Conservation (phyloP, 2,888 invertebrate species). For the Cabera pusaria region DNA sequence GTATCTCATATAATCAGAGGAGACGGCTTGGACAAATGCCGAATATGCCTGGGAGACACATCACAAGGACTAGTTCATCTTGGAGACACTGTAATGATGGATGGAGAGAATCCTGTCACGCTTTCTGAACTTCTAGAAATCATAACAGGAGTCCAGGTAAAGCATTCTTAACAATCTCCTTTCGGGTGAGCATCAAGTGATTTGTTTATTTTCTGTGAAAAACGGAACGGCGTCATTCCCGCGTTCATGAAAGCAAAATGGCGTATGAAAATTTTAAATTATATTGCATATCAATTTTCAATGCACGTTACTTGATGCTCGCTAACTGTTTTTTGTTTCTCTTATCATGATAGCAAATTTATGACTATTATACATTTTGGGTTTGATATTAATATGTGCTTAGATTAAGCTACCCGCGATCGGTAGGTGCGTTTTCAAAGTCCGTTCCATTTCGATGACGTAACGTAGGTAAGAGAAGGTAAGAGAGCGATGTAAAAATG, state of each 20-base stretch:
- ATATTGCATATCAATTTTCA: too few relatives aligned
- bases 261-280: constrained; percentile 38
- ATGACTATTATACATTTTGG: too few relatives aligned
- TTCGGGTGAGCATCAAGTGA: constrained; percentile 39
- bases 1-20: constrained; percentile 74
- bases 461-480: too few relatives aligned
- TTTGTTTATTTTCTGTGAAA: constrained; percentile 63
- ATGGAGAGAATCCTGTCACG: constrained; percentile 67
- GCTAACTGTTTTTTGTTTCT: too few relatives aligned
- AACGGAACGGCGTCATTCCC: constrained; percentile 73
- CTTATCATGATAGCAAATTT: too few relatives aligned
- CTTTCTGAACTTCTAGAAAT: constrained; percentile 67
- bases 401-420: too few relatives aligned
- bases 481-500: too few relatives aligned
- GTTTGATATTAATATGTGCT: too few relatives aligned
- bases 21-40: constrained; percentile 70
- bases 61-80: constrained; percentile 72
- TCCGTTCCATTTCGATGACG: too few relatives aligned
- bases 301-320: constrained; percentile 29
- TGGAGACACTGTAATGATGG: constrained; percentile 73
- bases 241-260: constrained; percentile 57
- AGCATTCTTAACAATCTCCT: too few relatives aligned
- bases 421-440: too few relatives aligned
- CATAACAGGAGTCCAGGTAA: constrained; percentile 73
- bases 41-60: constrained; percentile 77